Conservation (phyloP, 2,888 invertebrate species). For the Agrochola lota region DNA sequence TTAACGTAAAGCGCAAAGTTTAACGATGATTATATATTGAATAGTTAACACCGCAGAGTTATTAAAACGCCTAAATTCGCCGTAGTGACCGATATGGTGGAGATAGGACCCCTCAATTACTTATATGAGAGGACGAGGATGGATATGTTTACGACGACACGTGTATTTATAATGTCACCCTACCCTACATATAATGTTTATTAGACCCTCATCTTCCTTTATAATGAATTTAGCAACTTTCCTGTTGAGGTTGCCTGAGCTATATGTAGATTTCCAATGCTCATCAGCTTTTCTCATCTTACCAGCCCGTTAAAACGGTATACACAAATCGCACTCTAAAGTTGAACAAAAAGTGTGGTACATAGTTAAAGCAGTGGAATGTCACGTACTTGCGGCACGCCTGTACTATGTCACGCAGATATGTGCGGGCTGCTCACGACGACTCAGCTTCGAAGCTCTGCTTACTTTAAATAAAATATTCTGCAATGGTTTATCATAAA, state of each 20-base stretch:
- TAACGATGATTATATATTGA: background rate
- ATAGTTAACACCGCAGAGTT: conserved; percentile 29
- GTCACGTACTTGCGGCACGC: too few relatives aligned
- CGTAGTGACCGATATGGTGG: too few relatives aligned
- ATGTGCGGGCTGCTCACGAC: too few relatives aligned
- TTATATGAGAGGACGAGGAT: conserved; percentile 18
- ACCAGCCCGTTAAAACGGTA: background rate
- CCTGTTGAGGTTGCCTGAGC: background rate
- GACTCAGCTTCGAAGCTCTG: too few relatives aligned
- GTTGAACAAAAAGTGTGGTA: background rate
- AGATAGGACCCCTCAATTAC: conserved; percentile 24
- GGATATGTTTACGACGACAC: conserved; percentile 12
- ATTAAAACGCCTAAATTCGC: conserved; percentile 21
- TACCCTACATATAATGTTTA: background rate
- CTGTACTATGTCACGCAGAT: too few relatives aligned
- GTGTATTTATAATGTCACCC: conserved; percentile 22
- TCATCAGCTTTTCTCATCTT: background rate
- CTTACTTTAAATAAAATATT: too few relatives aligned
- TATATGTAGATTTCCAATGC: background rate
- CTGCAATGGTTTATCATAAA: too few relatives aligned
- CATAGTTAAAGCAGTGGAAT: background rate
- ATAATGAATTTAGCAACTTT: background rate
- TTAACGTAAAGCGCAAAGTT: too few relatives aligned
- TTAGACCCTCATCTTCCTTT: background rate
- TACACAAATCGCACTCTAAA: background rate